Percentiles rank a stretch among this genome's conserved stretches.
phyloP scores from a whole-genome alignment of 92 coral and sea anemone species.

The Epizoanthus ramosus region DNA sequence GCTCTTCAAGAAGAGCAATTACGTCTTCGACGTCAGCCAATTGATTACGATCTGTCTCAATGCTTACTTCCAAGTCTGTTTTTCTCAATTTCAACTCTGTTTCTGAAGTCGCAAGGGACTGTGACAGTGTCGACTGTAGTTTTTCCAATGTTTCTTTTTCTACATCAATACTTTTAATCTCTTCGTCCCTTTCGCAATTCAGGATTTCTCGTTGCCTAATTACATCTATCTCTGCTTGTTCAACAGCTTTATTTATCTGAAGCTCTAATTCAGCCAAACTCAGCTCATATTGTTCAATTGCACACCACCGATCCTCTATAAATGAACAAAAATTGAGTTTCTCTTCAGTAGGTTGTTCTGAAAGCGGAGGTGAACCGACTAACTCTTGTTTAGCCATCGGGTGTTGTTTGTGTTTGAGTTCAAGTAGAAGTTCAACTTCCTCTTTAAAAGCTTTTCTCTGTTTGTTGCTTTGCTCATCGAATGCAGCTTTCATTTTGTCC shows the following conservation, averaged over 20 bases:
- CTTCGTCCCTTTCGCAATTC: conserved; percentile 75
- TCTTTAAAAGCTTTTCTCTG: conserved; percentile 59
- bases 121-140: conserved; percentile 54
- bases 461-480: conserved; percentile 63
- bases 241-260: conserved; percentile 65
- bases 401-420: conserved; percentile 46
- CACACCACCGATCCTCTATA: conserved; percentile 85
- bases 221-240: conserved; percentile 69
- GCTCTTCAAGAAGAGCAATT: conserved; percentile 56
- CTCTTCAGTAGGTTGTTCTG: conserved; percentile 57
- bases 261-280: conserved; percentile 88
- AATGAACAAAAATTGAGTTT: conserved; percentile 56
- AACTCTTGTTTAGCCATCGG: background rate
- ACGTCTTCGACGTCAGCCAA: conserved; percentile 70
- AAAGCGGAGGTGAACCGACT: conserved; percentile 22
- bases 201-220: conserved; percentile 58
- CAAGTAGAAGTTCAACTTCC: conserved; percentile 70
- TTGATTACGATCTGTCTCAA: conserved; percentile 61
- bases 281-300: conserved; percentile 81
- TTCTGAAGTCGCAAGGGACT: conserved; percentile 54
- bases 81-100: conserved; percentile 49
- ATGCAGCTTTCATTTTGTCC: conserved; percentile 55
- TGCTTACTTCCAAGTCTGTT: conserved; percentile 59
- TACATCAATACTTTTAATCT: conserved; percentile 54
- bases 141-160: conserved; percentile 35